phyloP scores from a whole-genome alignment of 2,888 invertebrate genomes.

The Deilephila porcellus region DNA sequence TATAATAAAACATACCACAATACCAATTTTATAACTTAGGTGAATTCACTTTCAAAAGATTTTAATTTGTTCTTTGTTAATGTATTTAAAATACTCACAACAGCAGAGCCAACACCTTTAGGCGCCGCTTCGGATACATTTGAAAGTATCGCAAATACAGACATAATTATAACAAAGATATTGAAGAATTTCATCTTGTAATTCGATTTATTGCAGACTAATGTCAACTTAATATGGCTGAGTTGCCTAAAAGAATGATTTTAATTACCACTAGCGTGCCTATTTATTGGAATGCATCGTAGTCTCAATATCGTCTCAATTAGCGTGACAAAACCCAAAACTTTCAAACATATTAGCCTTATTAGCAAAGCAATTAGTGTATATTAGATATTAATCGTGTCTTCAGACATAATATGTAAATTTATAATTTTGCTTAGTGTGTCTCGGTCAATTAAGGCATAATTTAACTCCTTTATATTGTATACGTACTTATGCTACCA shows the following conservation, averaged over 20 bases:
- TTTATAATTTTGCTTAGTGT: no score
- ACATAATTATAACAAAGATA: constrained; percentile 36
- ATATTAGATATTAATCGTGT: neutral
- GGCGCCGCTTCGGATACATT: constrained; percentile 36
- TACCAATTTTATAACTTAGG: neutral
- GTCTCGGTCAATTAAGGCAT: no score
- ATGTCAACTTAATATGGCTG: neutral
- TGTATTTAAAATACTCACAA: constrained; percentile 33
- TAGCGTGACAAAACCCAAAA: neutral
- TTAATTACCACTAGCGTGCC: neutral
- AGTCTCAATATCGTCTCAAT: neutral
- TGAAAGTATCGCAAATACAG: constrained; percentile 33
- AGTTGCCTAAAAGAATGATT: constrained; percentile 1
- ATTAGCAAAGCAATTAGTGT: neutral
- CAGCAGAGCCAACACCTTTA: constrained; percentile 34
- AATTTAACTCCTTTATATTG: no score
- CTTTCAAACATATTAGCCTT: neutral
- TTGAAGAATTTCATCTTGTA: constrained; percentile 38
- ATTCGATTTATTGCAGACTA: neutral
- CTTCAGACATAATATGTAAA: neutral
- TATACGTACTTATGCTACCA: no score
- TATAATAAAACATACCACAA: neutral
- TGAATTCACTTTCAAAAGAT: no score
- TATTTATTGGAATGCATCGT: neutral
- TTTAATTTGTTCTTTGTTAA: neutral